These are phyloP conservation scores for Lampris incognitus DNA, from an alignment of 2,113 vertebrate genomes.

Conservation along the genomic window DNA sequence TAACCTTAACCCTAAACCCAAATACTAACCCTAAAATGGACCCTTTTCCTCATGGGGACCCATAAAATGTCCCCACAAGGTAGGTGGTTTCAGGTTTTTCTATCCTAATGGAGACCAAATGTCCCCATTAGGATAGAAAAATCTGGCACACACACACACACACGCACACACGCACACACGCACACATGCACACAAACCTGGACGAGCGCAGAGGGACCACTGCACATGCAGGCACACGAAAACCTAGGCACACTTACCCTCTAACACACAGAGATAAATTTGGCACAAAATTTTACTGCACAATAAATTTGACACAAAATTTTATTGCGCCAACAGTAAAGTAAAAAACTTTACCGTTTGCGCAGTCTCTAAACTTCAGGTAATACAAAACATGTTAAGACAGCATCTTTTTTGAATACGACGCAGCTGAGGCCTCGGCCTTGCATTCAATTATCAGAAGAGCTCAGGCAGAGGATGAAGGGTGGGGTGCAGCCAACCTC, in stretches of 20 bases:
- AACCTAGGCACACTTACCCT: not conserved
- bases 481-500: no score
- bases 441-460: slow-evolving; percentile 18
- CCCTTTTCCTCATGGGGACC: no score
- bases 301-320: not conserved
- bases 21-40: no score
- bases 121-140: no score
- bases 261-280: not conserved
- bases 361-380: not conserved
- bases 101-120: no score
- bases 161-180: not conserved
- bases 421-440: slow-evolving; percentile 21
- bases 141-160: not conserved
- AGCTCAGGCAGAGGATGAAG: slow-evolving; percentile 37
- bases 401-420: not conserved
- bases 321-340: not conserved
- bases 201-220: no score
- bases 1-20: no score
- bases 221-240: not conserved
- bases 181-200: not conserved
- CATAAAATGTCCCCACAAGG: no score
- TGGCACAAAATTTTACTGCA: not conserved
- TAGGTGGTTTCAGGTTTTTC: no score
- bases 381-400: not conserved
- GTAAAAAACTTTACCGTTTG: not conserved